Conservation (phyloP, 2,797 vertebrate species). For the Rhabdophis nuchalis region DNA sequence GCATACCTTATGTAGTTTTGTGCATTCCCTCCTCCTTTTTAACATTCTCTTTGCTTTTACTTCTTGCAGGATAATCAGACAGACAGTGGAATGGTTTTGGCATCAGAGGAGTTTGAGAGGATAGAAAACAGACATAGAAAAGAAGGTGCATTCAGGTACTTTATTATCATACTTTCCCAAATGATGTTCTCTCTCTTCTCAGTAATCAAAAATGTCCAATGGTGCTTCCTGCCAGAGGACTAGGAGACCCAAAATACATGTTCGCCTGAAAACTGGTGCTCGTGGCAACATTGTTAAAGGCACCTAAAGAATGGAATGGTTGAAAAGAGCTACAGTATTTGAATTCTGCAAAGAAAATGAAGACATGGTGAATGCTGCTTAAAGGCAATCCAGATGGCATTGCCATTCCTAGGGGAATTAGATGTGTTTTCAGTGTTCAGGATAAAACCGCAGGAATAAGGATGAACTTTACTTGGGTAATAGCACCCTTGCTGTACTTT, state of each 20-base stretch:
- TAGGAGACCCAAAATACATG: constrained; percentile 37
- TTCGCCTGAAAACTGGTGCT: constrained; percentile 17
- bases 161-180: constrained; percentile 21
- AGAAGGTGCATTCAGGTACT: constrained; percentile 81
- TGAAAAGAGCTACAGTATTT: background rate
- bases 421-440: background rate
- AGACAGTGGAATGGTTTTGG: constrained; percentile 98
- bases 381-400: background rate
- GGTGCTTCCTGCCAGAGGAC: constrained; percentile 18
- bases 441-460: background rate
- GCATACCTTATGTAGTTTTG: too few relatives aligned
- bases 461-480: background rate
- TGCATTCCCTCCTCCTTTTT: constrained; percentile 23
- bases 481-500: background rate
- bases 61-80: constrained; percentile 93
- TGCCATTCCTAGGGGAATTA: background rate
- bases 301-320: constrained; percentile 26
- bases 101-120: constrained; percentile 93
- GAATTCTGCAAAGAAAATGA: background rate
- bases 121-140: constrained; percentile 86
- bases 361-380: background rate
- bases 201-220: background rate
- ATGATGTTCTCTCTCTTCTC: background rate
- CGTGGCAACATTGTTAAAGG: constrained; percentile 39
- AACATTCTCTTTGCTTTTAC: constrained; percentile 48